Base-by-base conservation (phyloP, 2,797 vertebrate species). In the Cynopterus sphinx region DNA sequence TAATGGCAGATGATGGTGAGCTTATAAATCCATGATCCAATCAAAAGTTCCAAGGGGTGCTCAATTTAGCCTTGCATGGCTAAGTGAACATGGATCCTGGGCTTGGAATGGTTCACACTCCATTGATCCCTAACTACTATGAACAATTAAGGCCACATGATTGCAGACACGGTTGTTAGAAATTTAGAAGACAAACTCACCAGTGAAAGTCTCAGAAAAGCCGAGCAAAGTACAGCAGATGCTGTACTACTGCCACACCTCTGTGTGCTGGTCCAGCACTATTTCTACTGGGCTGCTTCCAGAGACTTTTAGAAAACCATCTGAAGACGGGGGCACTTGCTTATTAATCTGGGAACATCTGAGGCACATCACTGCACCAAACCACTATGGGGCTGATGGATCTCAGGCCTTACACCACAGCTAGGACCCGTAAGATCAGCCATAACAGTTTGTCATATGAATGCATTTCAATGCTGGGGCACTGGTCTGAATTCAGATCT, bases 171-270 rank as follows among this genome's bases (percentile, higher is more conserved):
- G 77, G 74, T 51, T 94, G 21, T 85, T 94, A 11, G 19, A 92
- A 96, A 82, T 79, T 43, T 87, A 83, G 13, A 91, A 95, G n/a
- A 33, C 28, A 91, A 96, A 41, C 13, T 57, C 19, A 41, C 9
- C 28, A 51, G 68, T 26, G 9, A 86, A 86, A 61, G 39, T 17
- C 33, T 13, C 16, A 53, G 41, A 49, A 51, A 17, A 71, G 26
- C 28, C 68, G 11, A 86, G 68, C 5, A 15, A 74, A 33, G 46
- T 70, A 82, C 3, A 53, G 83, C 16, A 79, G 91, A 90, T 75
- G 49, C 28, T 81, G 8, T 4, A 75, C 28, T 61, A 61, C 9
- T 78, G 6, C n/a, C 61, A 53, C 12, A 41, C 28, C 49, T 77
- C 86, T 85, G 46, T 46, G 6, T 74, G 43, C 46, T 49, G 5